phyloP scores from a whole-genome alignment of 1,140 invertebrate genomes.

The Drosophila nebulosa region DNA sequence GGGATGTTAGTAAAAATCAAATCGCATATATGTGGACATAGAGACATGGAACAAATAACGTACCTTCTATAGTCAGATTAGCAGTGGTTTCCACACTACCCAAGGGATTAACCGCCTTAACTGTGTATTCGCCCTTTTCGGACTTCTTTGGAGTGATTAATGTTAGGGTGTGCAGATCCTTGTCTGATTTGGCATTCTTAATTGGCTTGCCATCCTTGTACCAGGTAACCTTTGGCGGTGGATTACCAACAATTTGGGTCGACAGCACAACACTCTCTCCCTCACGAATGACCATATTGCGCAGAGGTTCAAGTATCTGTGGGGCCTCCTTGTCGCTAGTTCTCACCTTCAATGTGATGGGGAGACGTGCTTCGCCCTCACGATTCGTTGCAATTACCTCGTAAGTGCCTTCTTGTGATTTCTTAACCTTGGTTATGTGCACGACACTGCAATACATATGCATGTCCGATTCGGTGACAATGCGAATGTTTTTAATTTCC shows the following conservation, averaged over 20 bases:
- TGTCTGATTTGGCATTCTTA: slow-evolving; percentile 85
- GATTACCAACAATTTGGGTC: slow-evolving; percentile 90
- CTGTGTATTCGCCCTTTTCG: slow-evolving; percentile 90
- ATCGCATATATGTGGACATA: slow-evolving; percentile 6
- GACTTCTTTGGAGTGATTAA: slow-evolving; percentile 85
- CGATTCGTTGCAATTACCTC: slow-evolving; percentile 93
- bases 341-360: slow-evolving; percentile 90
- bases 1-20: slow-evolving; percentile 45
- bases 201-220: slow-evolving; percentile 88
- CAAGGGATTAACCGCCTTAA: slow-evolving; percentile 89
- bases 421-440: slow-evolving; percentile 89
- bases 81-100: slow-evolving; percentile 89
- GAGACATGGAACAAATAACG: slow-evolving; percentile 47
- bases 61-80: slow-evolving; percentile 91
- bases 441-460: slow-evolving; percentile 93
- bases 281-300: slow-evolving; percentile 88
- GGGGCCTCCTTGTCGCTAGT: slow-evolving; percentile 89
- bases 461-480: slow-evolving; percentile 91
- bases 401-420: slow-evolving; percentile 92
- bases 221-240: slow-evolving; percentile 90
- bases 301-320: slow-evolving; percentile 89
- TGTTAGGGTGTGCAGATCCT: slow-evolving; percentile 86
- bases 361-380: slow-evolving; percentile 92
- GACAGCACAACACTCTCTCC: slow-evolving; percentile 89
- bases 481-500: slow-evolving; percentile 85